These are phyloP conservation scores for Ctenoplectra terminalis DNA, from an alignment of 1,140 invertebrate species.

Conservation along the genomic window DNA sequence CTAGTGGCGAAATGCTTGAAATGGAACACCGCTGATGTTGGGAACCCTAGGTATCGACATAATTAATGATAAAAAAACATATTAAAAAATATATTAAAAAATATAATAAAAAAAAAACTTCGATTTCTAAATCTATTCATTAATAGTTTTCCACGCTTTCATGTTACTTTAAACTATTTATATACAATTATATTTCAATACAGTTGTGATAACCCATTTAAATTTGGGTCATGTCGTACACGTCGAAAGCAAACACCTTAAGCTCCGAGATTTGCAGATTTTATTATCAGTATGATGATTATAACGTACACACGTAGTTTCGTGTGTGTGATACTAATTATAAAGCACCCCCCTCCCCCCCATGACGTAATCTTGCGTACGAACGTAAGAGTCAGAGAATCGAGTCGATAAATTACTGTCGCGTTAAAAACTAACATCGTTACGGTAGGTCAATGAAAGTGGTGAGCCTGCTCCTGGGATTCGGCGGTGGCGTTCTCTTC, in stretches of 20 bases:
- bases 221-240: background rate
- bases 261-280: background rate
- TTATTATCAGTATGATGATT: constrained; percentile 19
- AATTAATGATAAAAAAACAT: background rate
- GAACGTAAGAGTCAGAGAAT: background rate
- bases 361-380: background rate
- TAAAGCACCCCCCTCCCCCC: too few species aligned
- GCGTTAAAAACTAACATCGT: background rate
- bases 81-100: too few species aligned
- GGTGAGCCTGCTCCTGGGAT: constrained; percentile 88
- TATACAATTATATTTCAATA: background rate
- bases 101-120: background rate
- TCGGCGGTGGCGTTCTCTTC: constrained; percentile 95
- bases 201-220: background rate
- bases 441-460: constrained; percentile 77
- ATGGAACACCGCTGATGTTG: constrained; percentile 82
- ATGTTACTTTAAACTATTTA: background rate
- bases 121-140: background rate
- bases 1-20: constrained; percentile 86
- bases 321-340: background rate
- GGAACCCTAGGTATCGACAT: constrained; percentile 77
- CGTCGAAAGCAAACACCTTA: constrained; percentile 1
- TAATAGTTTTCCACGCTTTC: background rate
- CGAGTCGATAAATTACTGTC: background rate
- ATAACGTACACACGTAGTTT: background rate